Base-by-base conservation (phyloP, 2,113 vertebrate species). In the Globicephala melas region DNA sequence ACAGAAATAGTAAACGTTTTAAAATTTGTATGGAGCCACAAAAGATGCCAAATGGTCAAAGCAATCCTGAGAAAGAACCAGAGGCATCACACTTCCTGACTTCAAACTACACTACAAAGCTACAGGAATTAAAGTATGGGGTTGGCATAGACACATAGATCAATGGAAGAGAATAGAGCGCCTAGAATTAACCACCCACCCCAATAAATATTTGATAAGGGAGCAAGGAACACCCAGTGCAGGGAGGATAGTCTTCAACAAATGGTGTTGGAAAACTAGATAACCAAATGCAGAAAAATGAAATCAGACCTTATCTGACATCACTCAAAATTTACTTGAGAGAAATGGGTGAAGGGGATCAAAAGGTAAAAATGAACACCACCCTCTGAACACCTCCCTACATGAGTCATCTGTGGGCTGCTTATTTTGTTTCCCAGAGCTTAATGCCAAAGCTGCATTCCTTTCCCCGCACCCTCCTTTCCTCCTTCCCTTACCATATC, bases 391-490 rank as follows among this genome's bases (percentile, higher is more conserved):
- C 60, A 23, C 8, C 31, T 63, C 71, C 73, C 53, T 36, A 3
- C 1, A 4, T 20, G 65, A 96, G 33, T 98, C 84, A 53, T 94
- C 63, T 96, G 68, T 91, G 67, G 71, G 33, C 58, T 86, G 63
- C 85, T 94, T 76, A 50, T 89, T 73, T 71, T 95, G 31, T n/a
- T 89, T 36, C 33, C 91, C 12, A 58, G 95, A 47, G 60, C 23
- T 55, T 14, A 15, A 62, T 88, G 93, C 38, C 33, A 96, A 47
- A 33, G 38, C 3, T 41, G 38, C 2, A 55, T 76, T 88, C 31
- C 18, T 25, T 82, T 7, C 83, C 31, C 58, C 8, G 0, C 36
- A 20, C 18, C 1, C 18, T 44, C 6, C 23, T 47, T 70, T 65
- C 13, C 17, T 87, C 38, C n/a, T 21, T 71, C 7, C 5, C 3